These are phyloP conservation scores for Tachysurus fulvidraco DNA, from an alignment of 2,113 vertebrate species.

Conservation along the genomic window DNA sequence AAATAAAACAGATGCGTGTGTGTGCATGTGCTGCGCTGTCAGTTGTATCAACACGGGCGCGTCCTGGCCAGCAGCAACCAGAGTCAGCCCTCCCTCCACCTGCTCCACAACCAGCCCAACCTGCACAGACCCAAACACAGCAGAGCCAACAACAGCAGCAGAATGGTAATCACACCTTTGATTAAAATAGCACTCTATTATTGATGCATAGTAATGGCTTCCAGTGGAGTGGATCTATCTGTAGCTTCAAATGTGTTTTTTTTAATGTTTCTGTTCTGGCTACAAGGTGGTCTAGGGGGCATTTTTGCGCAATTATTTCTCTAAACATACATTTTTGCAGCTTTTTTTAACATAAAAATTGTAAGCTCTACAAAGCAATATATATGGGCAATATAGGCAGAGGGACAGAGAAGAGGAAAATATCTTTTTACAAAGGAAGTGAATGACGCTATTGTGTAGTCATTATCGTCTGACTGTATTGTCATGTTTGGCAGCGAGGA, in stretches of 20 bases:
- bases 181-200: conserved; percentile 8
- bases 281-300: background rate
- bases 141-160: conserved; percentile 85
- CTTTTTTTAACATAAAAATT: background rate
- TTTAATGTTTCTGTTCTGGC: background rate
- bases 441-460: conserved; percentile 39
- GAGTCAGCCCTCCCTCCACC: conserved; percentile 72
- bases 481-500: conserved; percentile 78
- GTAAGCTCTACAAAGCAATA: too few relatives aligned
- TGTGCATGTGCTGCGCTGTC: background rate
- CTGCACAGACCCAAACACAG: conserved; percentile 70
- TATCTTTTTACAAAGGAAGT: conserved; percentile 32
- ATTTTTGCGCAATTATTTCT: background rate
- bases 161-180: conserved; percentile 79
- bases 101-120: conserved; percentile 69
- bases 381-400: background rate
- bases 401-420: conserved; percentile 37
- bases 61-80: conserved; percentile 81
- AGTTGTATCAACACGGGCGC: conserved; percentile 84
- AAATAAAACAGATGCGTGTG: background rate
- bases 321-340: background rate
- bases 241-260: background rate
- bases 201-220: background rate
- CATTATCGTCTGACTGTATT: conserved; percentile 43
- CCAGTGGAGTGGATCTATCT: conserved; percentile 3